phyloP scores from a whole-genome alignment of 1,140 invertebrate species.

The Pomacea maculata region DNA sequence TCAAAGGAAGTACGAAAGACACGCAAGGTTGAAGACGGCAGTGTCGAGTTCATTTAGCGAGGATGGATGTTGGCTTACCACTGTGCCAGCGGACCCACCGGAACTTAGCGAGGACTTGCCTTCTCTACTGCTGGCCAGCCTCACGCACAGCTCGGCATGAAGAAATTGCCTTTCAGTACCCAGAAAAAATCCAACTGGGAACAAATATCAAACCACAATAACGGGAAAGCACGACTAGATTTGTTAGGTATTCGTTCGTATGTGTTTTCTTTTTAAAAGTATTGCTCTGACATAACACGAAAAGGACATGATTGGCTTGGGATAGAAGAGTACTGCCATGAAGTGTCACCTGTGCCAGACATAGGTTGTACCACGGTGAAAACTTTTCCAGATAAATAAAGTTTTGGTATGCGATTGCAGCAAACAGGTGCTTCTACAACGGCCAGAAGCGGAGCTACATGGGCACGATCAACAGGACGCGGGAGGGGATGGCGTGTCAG shows the following conservation, averaged over 20 bases:
- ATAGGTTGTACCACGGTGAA: neutral
- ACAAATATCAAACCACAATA: neutral
- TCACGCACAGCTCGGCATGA: neutral
- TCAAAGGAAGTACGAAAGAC: too few relatives aligned
- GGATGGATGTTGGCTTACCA: too few relatives aligned
- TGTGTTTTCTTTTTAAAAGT: too few relatives aligned
- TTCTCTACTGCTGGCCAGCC: neutral
- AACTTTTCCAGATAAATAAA: neutral
- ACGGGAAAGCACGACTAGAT: neutral
- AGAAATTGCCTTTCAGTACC: neutral
- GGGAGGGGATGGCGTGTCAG: constrained; percentile 74
- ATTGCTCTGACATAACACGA: too few relatives aligned
- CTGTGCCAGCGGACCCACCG: too few relatives aligned
- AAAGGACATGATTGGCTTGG: too few relatives aligned
- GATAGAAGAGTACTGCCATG: neutral
- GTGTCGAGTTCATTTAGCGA: too few relatives aligned
- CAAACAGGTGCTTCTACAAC: constrained; percentile 58
- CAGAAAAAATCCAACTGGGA: neutral
- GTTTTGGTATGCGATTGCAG: constrained; percentile 32
- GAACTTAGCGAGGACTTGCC: too few relatives aligned
- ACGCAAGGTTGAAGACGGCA: too few relatives aligned
- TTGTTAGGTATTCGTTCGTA: neutral
- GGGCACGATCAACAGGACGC: constrained; percentile 48
- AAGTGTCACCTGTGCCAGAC: neutral
- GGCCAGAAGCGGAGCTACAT: constrained; percentile 51